Conservation (phyloP, 2,888 invertebrate species). For the Habrosyne pyritoides region DNA sequence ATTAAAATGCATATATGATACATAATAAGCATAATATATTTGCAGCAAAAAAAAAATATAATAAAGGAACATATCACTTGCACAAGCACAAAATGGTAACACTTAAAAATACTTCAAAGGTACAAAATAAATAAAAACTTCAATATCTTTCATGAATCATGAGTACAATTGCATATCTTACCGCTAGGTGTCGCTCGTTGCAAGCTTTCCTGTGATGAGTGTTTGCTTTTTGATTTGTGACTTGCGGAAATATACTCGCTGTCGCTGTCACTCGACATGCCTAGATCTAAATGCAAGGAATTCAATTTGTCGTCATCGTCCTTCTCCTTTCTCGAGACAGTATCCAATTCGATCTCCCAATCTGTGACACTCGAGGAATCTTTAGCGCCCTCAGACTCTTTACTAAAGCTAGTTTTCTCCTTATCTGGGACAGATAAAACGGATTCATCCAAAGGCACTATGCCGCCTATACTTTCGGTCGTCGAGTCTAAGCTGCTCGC, state of each 20-base stretch:
- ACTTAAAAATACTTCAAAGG: slow-evolving; percentile 30
- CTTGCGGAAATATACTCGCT: slow-evolving; percentile 67
- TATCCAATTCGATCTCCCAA: slow-evolving; percentile 86
- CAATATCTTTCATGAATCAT: slow-evolving; percentile 25
- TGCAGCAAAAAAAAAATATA: slow-evolving; percentile 30
- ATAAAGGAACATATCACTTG: slow-evolving; percentile 25
- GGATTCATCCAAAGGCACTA: slow-evolving; percentile 57
- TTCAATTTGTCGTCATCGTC: slow-evolving; percentile 74
- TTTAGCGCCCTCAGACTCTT: slow-evolving; percentile 61
- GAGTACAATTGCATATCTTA: slow-evolving; percentile 44
- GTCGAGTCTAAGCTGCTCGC: slow-evolving; percentile 73
- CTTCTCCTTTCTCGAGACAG: slow-evolving; percentile 73
- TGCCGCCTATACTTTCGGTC: slow-evolving; percentile 66
- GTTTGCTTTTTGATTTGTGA: slow-evolving; percentile 60
- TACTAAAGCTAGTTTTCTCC: slow-evolving; percentile 54
- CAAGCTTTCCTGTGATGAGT: slow-evolving; percentile 56
- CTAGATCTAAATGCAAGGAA: slow-evolving; percentile 74
- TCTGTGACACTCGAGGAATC: slow-evolving; percentile 77
- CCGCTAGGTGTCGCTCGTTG: slow-evolving; percentile 65
- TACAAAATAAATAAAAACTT: slow-evolving; percentile 9
- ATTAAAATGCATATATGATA: slow-evolving; percentile 4
- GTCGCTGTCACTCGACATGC: slow-evolving; percentile 81
- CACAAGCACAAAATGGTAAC: background rate
- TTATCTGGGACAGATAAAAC: slow-evolving; percentile 55
- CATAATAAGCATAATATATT: background rate